Conservation (phyloP, 30 jellyfish, hydroid and myxozoan genomes). For the Hydractinia echinata region DNA sequence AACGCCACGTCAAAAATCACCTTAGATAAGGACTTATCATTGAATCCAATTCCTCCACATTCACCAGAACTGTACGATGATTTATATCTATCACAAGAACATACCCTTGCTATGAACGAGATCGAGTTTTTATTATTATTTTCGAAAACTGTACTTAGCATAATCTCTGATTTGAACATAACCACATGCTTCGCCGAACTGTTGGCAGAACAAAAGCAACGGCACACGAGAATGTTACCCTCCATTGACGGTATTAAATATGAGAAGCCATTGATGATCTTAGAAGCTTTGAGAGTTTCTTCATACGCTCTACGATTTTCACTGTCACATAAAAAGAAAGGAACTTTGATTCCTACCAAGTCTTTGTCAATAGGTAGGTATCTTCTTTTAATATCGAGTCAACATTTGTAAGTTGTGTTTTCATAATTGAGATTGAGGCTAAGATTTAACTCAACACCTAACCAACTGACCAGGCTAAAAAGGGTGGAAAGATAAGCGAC, state of each 20-base stretch:
- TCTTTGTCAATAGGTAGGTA: slow-evolving; percentile 16
- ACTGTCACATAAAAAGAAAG: slow-evolving; percentile 33
- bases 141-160: slow-evolving; percentile 19
- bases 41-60: slow-evolving; percentile 19
- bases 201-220: slow-evolving; percentile 10
- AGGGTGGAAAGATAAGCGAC: no score
- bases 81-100: slow-evolving; percentile 23
- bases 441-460: no score
- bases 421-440: not conserved
- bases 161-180: slow-evolving; percentile 16
- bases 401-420: not conserved
- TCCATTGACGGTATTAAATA: slow-evolving; percentile 26
- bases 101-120: slow-evolving; percentile 28
- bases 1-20: not conserved
- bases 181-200: slow-evolving; percentile 16
- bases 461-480: no score
- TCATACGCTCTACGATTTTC: slow-evolving; percentile 36
- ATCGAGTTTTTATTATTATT: slow-evolving; percentile 27
- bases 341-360: slow-evolving; percentile 8
- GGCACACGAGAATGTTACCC: slow-evolving; percentile 6
- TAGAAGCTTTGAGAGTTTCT: slow-evolving; percentile 37
- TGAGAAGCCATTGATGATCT: not conserved
- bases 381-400: not conserved
- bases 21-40: not conserved
- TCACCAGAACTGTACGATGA: not conserved